Base-by-base conservation (phyloP, 35 echinoderm and acorn worm genomes). In the Eucidaris tribuloides region DNA sequence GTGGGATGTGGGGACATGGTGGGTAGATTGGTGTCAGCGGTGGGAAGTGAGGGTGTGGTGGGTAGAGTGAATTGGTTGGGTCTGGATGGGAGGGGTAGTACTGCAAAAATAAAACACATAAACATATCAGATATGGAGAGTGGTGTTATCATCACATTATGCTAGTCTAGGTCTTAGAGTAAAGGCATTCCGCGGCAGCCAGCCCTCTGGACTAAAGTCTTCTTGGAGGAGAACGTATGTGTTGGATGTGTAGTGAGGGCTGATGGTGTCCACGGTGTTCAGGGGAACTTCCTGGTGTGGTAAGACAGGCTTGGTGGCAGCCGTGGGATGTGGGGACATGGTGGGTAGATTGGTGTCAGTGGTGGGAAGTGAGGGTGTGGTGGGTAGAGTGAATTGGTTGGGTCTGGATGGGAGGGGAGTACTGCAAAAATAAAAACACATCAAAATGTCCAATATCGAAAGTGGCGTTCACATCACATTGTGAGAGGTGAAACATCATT, bases 141-240 rank as follows among this genome's bases (percentile, higher is more conserved):
- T n/a, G n/a, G n/a, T n/a, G n/a, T n/a, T n/a, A n/a, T n/a, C n/a
- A n/a, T n/a, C n/a, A n/a, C n/a, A n/a, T n/a, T n/a, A n/a, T n/a
- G n/a, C n/a, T n/a, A n/a, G n/a, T n/a, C n/a, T n/a, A n/a, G n/a
- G n/a, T n/a, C n/a, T n/a, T n/a, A n/a, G n/a, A n/a, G n/a, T n/a
- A n/a, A n/a, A n/a, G n/a, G n/a, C n/a, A n/a, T n/a, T n/a, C n/a
- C n/a, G n/a, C n/a, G n/a, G n/a, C n/a, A n/a, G n/a, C n/a, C n/a
- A n/a, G 42, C 76, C 84, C 79, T 97, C 94, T n/a, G 94, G 94
- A 74, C 94, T 97, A 14, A 81, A 92, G 62, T 97, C 94, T 54
- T 97, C 94, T 31, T 92, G 84, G 22, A 97, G 64, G 17, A 92
- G 85, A 56, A 97, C 65, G 76, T 97, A 92, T 24, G 89, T 92